Evolutionary conservation across 1,140 invertebrate species (phyloP).

Genomic region (Choristoneura fumiferana): DNA sequence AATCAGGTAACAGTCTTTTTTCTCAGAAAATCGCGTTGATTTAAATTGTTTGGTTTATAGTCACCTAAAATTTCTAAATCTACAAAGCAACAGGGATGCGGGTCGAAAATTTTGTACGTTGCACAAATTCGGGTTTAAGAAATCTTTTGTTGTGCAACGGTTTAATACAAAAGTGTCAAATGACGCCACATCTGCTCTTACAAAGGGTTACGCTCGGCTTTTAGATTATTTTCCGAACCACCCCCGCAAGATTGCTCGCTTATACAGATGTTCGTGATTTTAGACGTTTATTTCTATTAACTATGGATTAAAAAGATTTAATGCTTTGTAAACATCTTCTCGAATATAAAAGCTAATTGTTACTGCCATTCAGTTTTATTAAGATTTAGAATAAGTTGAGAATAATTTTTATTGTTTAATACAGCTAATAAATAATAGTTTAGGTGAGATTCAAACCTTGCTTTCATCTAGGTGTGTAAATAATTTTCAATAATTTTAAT

Average conservation of each 20-base stretch:
- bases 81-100: conserved; percentile 67
- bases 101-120: conserved; percentile 68
- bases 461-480: too few species aligned
- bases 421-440: too few species aligned
- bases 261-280: conserved; percentile 68
- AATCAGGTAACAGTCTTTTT: too few species aligned
- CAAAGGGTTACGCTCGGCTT: conserved; percentile 72
- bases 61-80: conserved; percentile 11
- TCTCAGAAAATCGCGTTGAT: conserved; percentile 2
- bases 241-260: conserved; percentile 73
- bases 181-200: conserved; percentile 75
- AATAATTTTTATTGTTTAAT: too few species aligned
- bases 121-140: conserved; percentile 75
- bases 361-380: conserved; percentile 2
- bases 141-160: conserved; percentile 77
- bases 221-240: conserved; percentile 75
- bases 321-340: too few species aligned
- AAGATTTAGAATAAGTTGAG: too few species aligned
- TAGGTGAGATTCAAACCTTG: too few species aligned
- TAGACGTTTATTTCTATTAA: conserved; percentile 21
- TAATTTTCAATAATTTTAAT: too few species aligned
- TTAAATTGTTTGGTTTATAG: conserved; percentile 29
- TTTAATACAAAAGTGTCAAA: conserved; percentile 79
- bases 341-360: too few species aligned
- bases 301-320: conserved; percentile 29